Evolutionary conservation across 2,113 vertebrate genomes (phyloP), one percentile per base, ranked within the genome.

Genomic region (Gavialis gangeticus): DNA sequence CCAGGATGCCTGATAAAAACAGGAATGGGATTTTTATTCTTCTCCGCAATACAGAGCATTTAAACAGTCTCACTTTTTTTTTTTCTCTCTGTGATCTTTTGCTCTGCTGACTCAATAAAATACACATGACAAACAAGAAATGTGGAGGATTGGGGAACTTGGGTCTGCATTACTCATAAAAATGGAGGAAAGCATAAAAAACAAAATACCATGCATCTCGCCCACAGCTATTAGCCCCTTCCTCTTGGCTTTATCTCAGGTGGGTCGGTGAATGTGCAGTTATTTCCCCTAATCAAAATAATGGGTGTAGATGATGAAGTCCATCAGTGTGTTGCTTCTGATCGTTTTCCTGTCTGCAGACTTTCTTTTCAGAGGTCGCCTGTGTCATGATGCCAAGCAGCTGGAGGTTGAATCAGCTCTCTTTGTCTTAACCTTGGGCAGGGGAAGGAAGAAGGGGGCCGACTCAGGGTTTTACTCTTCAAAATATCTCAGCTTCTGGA

Each of bases 1-100:
- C 88, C 86, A 92, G 90, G 92, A 84, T 93, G 84, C 79, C 94
- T 91, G 90, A 91, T 85, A 93, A 96, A 95, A 87, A 46, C 63
- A 90, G 73, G 58, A 92, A 88, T 83, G 6, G 79, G 92, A 46
- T 79, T 93, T 92, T 95, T 73, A 93, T 87, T 93, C 37, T 79
- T 80, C 57, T 93, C 88, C 66, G 34, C 88, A 94, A 89, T 80
- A 79, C 10, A 19, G 28, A 87, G 17, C 73, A 85, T 75, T 96
- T 87, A 92, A 95, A 92, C 57, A 76, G 67, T 67, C 88, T 95
- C 1, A 1, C 30, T 92, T 95, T 87, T 10, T 30, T 37, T 46
- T 46, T 46, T 3, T 46, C 46, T 75, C 24, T 55, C 73, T 81
- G 90, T 77, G 90, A 75, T 90, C 14, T 90, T 66, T 85, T 10